phyloP scores from a whole-genome alignment of 2,797 vertebrate genomes.

The Gallinago solitaria region DNA sequence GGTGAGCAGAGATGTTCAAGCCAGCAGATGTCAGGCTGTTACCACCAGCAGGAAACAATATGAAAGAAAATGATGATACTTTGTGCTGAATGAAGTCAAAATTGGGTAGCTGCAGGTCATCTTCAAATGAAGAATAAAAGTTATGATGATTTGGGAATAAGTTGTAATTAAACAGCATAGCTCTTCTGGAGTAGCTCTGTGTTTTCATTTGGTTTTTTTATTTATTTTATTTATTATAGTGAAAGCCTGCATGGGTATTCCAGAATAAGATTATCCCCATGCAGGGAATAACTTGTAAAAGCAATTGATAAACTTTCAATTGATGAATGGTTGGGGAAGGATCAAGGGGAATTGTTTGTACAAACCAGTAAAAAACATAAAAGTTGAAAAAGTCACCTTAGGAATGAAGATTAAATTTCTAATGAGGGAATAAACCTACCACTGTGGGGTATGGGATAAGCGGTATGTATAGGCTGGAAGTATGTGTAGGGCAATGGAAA shows the following conservation, averaged over 20 bases:
- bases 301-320: not conserved
- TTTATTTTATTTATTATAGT: not conserved
- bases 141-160: not conserved
- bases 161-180: not conserved
- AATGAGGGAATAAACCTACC: not conserved
- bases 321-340: not conserved
- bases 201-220: not conserved
- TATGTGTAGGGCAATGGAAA: not conserved
- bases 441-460: not conserved
- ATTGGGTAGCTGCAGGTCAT: not conserved
- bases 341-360: not conserved
- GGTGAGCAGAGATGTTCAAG: not conserved
- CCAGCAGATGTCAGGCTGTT: slow-evolving; percentile 67
- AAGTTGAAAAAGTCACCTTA: not conserved
- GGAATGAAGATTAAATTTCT: not conserved
- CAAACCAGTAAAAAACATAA: not conserved
- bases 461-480: not conserved
- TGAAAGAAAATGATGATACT: not conserved
- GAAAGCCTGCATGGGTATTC: not conserved
- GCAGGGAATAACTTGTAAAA: not conserved
- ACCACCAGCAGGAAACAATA: not conserved
- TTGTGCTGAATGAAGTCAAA: not conserved
- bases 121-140: not conserved
- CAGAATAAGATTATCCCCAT: not conserved
- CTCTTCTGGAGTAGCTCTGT: not conserved